phyloP scores from a whole-genome alignment of 2,797 vertebrate genomes.

The Hippopotamyrus pictus region DNA sequence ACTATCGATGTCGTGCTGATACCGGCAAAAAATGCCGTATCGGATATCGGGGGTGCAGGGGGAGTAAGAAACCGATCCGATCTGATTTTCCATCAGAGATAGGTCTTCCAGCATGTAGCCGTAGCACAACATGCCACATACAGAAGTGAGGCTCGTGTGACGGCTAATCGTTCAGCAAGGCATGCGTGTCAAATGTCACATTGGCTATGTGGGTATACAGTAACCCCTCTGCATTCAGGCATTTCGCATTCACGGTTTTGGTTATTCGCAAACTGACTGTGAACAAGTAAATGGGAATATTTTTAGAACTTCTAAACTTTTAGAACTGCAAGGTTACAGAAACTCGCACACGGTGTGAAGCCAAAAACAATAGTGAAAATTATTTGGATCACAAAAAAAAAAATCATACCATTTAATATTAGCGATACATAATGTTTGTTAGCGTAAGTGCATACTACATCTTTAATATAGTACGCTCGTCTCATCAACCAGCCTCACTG shows the following conservation, averaged over 20 bases:
- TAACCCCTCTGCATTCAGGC: neutral
- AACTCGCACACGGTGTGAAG: neutral
- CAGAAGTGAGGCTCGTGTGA: neutral
- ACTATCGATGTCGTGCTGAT: neutral
- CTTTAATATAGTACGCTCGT: neutral
- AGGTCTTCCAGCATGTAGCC: neutral
- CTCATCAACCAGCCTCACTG: neutral
- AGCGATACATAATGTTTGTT: neutral
- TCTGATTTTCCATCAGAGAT: neutral
- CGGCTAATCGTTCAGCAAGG: neutral
- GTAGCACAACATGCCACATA: neutral
- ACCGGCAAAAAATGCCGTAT: neutral
- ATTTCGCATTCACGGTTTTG: neutral
- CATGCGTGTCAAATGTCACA: neutral
- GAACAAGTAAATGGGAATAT: neutral
- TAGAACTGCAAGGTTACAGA: neutral
- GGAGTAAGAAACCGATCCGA: neutral
- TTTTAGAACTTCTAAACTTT: neutral
- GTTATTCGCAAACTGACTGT: neutral
- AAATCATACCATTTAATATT: neutral
- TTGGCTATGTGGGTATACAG: neutral
- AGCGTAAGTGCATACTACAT: neutral
- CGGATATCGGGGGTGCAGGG: neutral
- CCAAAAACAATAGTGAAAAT: neutral
- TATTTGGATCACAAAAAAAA: neutral